phyloP scores from a whole-genome alignment of 2,113 vertebrate genomes.

The Ahaetulla prasina region DNA sequence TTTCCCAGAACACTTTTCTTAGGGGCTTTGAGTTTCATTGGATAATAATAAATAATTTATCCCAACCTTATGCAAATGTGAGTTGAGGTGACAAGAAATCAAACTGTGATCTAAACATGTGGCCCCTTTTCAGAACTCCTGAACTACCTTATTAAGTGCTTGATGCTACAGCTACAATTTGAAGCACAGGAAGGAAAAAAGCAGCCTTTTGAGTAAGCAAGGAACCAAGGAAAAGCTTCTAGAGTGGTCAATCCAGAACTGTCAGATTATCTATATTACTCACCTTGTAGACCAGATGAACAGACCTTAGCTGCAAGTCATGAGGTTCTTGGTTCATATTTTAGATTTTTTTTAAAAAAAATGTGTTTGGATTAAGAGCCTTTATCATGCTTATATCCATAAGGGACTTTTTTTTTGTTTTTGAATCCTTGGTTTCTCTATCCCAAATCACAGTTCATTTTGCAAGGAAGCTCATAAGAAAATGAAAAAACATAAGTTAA shows the following conservation, averaged over 20 bases:
- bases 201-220: not conserved
- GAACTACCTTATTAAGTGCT: not conserved
- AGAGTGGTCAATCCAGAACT: not conserved
- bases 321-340: not conserved
- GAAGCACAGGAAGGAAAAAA: not conserved
- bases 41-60: not conserved
- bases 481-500: not conserved
- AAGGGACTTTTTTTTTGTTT: not conserved
- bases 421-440: not conserved
- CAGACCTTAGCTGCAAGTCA: not conserved
- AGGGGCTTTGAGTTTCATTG: not conserved
- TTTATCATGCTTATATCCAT: not conserved
- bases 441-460: not conserved
- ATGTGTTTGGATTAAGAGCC: not conserved
- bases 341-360: not conserved
- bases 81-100: not conserved
- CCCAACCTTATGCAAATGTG: not conserved
- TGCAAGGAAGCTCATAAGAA: not conserved
- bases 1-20: not conserved
- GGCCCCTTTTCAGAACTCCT: not conserved
- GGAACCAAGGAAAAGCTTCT: not conserved
- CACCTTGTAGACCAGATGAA: not conserved
- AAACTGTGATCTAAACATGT: not conserved
- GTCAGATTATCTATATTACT: not conserved
- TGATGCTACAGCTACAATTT: not conserved